These are phyloP conservation scores for Nomada ruficornis DNA, from an alignment of 2,888 invertebrate species.

Conservation along the genomic window DNA sequence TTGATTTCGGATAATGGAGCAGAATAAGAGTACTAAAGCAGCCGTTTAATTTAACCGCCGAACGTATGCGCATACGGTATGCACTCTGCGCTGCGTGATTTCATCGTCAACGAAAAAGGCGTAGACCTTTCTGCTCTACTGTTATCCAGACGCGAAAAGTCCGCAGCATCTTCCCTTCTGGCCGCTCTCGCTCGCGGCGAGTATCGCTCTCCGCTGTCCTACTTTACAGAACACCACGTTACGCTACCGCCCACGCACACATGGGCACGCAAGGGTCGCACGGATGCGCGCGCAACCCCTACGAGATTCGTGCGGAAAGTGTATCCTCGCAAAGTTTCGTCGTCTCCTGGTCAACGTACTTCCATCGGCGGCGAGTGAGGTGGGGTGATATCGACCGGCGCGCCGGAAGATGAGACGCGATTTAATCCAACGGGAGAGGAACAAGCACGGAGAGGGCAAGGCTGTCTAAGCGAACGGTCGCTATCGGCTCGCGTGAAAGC, in stretches of 20 bases:
- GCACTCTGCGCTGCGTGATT: constrained; percentile 9
- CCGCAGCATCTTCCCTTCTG: constrained; percentile 24
- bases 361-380: constrained; percentile 71
- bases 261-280: neutral
- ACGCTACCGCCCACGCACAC: too few species aligned
- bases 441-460: constrained; percentile 15
- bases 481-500: constrained; percentile 68
- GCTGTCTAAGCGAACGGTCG: constrained; percentile 39
- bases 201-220: constrained; percentile 43
- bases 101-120: neutral
- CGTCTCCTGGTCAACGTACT: constrained; percentile 74
- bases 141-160: neutral
- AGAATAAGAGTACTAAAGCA: constrained; percentile 13
- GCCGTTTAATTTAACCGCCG: constrained; percentile 29
- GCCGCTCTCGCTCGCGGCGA: constrained; percentile 27
- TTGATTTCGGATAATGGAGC: neutral
- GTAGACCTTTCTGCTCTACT: neutral
- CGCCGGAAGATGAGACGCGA: constrained; percentile 66
- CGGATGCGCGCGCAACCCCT: constrained; percentile 57
- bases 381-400: constrained; percentile 74
- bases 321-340: constrained; percentile 69
- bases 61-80: neutral
- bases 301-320: constrained; percentile 52
- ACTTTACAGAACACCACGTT: constrained; percentile 17
- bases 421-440: constrained; percentile 68